These are phyloP conservation scores for Syngnathus scovelli DNA, from an alignment of 2,113 vertebrate genomes.

Conservation along the genomic window DNA sequence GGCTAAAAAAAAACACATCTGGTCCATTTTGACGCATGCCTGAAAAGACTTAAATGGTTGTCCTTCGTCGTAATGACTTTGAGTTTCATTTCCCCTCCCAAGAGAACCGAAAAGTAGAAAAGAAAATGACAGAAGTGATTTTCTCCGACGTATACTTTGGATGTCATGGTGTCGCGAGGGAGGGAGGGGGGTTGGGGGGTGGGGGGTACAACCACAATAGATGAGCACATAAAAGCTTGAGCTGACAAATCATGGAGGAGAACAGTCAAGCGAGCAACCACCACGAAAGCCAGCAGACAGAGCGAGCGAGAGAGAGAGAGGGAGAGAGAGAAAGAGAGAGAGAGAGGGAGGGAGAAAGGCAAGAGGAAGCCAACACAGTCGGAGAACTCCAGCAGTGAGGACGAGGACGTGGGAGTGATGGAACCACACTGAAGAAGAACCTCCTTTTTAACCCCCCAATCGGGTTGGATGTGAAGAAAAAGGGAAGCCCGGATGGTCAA, in stretches of 20 bases:
- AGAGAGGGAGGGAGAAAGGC: constrained; percentile 1
- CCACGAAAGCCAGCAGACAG: constrained; percentile 13
- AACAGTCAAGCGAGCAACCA: constrained; percentile 48
- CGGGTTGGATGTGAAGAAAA: background rate
- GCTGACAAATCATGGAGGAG: constrained; percentile 46
- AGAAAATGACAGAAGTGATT: background rate
- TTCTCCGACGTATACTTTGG: background rate
- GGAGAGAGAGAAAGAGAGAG: constrained; percentile 10
- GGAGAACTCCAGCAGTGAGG: constrained; percentile 56
- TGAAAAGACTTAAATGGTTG: background rate
- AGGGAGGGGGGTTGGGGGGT: constrained; percentile 22
- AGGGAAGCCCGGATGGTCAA: constrained; percentile 19
- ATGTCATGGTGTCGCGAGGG: background rate
- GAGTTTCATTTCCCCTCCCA: background rate
- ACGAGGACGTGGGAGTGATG: constrained; percentile 59
- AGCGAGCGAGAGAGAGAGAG: background rate
- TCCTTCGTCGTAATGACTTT: background rate
- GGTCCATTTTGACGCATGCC: too few species aligned
- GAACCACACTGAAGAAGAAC: constrained; percentile 32
- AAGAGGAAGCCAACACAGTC: constrained; percentile 40
- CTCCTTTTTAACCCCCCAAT: background rate
- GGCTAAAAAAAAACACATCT: too few species aligned
- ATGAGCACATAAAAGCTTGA: constrained; percentile 39
- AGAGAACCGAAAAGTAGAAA: background rate
- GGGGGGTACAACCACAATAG: constrained; percentile 15